These are phyloP conservation scores for Spodoptera picta DNA, from an alignment of 2,888 invertebrate species.

Conservation along the genomic window DNA sequence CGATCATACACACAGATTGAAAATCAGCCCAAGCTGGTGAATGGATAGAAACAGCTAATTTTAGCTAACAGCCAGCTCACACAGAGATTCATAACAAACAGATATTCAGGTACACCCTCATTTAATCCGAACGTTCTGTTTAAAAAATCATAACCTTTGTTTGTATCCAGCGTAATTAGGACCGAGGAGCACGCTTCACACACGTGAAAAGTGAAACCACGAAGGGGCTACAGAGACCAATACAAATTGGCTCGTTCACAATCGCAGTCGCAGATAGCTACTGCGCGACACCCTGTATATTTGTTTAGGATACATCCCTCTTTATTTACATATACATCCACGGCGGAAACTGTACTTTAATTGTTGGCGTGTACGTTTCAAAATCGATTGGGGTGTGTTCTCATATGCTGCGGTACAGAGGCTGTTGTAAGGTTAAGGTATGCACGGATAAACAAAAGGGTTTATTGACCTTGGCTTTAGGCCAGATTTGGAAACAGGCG, in stretches of 20 bases:
- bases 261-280: conserved; percentile 71
- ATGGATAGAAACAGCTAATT: conserved; percentile 38
- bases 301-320: conserved; percentile 85
- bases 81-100: conserved; percentile 40
- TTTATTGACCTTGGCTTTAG: conserved; percentile 84
- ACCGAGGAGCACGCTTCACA: conserved; percentile 41
- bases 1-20: conserved; percentile 7
- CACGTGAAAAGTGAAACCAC: conserved; percentile 31
- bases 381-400: conserved; percentile 62
- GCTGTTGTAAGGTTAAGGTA: conserved; percentile 69
- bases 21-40: conserved; percentile 11
- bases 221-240: conserved; percentile 58
- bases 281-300: conserved; percentile 81
- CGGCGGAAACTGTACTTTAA: conserved; percentile 71
- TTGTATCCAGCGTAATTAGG: conserved; percentile 60
- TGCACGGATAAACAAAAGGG: conserved; percentile 75
- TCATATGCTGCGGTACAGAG: conserved; percentile 64
- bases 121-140: conserved; percentile 60
- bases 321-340: conserved; percentile 74
- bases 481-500: conserved; percentile 77
- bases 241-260: conserved; percentile 67
- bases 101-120: conserved; percentile 53
- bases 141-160: conserved; percentile 71
- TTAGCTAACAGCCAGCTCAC: conserved; percentile 29
- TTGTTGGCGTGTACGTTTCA: conserved; percentile 59